Percentiles rank a stretch among this genome's conserved stretches.
These are phyloP conservation scores for Syndactyla subalaris DNA, from an alignment of 2,797 vertebrate species.

Conservation along the genomic window DNA sequence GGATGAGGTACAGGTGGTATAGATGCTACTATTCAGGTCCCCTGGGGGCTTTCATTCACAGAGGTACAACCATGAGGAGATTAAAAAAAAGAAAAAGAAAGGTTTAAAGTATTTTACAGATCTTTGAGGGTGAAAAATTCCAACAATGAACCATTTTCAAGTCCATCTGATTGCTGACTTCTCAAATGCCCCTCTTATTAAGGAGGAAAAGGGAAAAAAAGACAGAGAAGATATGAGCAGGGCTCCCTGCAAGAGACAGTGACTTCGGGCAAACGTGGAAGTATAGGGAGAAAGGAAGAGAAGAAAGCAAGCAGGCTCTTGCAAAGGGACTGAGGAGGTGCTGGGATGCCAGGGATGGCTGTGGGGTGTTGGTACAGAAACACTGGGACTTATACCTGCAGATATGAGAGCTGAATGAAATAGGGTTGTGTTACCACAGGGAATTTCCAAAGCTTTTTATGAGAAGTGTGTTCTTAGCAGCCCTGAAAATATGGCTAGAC, in stretches of 20 bases:
- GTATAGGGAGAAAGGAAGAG: not conserved
- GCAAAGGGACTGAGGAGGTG: not conserved
- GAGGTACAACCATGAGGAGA: not conserved
- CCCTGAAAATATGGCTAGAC: not conserved
- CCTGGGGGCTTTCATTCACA: not conserved
- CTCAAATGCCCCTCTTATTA: not conserved
- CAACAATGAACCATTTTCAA: not conserved
- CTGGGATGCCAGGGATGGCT: not conserved
- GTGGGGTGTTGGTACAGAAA: not conserved
- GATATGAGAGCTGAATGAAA: not conserved
- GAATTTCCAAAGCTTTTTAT: not conserved
- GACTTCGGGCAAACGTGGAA: not conserved
- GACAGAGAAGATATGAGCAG: not conserved
- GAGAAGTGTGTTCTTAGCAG: not conserved
- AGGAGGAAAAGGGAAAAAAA: not conserved
- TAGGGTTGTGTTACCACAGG: not conserved
- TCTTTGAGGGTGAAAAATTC: not conserved
- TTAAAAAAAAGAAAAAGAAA: not conserved
- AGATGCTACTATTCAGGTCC: not conserved
- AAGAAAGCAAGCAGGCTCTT: not conserved
- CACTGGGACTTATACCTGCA: not conserved
- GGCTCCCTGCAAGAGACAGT: not conserved
- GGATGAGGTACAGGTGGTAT: not conserved
- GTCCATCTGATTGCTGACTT: not conserved
- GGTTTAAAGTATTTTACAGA: not conserved